Conservation (phyloP, 2,113 vertebrate species). For the Cheirogaleus medius region DNA sequence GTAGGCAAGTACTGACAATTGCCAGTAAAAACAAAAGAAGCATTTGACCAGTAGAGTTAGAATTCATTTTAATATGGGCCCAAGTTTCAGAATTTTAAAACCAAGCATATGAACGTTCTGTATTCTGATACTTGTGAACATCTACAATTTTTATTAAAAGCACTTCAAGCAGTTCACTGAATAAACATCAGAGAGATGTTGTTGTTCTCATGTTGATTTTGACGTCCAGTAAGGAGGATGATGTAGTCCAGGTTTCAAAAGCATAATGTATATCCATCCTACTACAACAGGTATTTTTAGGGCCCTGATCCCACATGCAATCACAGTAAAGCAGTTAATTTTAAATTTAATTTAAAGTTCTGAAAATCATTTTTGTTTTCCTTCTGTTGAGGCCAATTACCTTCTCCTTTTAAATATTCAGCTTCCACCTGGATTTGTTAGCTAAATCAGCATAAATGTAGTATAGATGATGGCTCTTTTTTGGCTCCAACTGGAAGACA, state of each 20-base stretch:
- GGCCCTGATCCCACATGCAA: background rate
- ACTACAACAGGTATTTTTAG: background rate
- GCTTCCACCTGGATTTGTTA: background rate
- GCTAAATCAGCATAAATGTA: constrained; percentile 2
- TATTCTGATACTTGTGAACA: background rate
- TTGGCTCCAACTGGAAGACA: background rate
- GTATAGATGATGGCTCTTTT: background rate
- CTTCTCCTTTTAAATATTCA: constrained; percentile 33
- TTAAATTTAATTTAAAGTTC: background rate
- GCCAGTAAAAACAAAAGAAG: background rate
- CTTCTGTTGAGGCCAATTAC: constrained; percentile 31
- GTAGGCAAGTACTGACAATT: background rate
- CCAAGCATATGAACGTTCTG: background rate
- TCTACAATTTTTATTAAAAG: background rate
- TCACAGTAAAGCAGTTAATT: background rate
- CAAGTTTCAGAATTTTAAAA: background rate
- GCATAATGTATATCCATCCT: background rate
- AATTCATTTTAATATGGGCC: background rate
- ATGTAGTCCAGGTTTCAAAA: background rate
- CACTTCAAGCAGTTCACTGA: background rate
- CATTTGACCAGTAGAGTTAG: background rate
- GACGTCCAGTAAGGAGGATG: background rate
- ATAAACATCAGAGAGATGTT: background rate
- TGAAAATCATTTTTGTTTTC: constrained; percentile 48
- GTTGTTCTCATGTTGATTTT: background rate